phyloP scores from a whole-genome alignment of 1,140 invertebrate genomes.

The Diorhabda sublineata region DNA sequence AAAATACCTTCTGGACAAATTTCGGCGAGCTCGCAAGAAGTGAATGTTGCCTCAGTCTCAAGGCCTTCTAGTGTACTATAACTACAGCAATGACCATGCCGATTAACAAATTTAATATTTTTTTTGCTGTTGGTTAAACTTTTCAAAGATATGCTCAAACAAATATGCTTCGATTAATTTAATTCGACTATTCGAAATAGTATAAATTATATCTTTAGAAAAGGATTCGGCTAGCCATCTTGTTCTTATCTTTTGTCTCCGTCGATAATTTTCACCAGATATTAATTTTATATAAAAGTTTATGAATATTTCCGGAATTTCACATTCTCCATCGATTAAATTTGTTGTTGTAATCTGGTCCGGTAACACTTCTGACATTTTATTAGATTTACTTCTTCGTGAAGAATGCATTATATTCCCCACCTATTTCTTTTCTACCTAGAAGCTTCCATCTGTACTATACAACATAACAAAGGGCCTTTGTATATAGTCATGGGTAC shows the following conservation, averaged over 20 bases:
- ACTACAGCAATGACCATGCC: slow-evolving; percentile 41
- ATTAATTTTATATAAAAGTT: slow-evolving; percentile 37
- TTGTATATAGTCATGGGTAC: too few relatives aligned
- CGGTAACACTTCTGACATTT: slow-evolving; percentile 17
- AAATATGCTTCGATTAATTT: slow-evolving; percentile 37
- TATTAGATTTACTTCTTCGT: too few relatives aligned
- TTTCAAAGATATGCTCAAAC: slow-evolving; percentile 41
- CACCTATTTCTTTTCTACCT: too few relatives aligned
- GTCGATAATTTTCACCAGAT: slow-evolving; percentile 31
- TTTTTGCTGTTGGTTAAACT: slow-evolving; percentile 38
- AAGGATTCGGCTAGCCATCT: slow-evolving; percentile 37
- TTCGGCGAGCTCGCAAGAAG: slow-evolving; percentile 18
- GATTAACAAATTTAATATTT: slow-evolving; percentile 41
- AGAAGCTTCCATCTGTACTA: too few relatives aligned
- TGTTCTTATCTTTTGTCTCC: slow-evolving; percentile 25
- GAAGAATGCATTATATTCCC: too few relatives aligned
- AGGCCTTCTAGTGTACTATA: slow-evolving; percentile 40
- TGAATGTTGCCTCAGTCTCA: slow-evolving; percentile 40
- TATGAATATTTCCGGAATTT: slow-evolving; percentile 36
- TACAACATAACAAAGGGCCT: too few relatives aligned
- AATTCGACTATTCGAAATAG: slow-evolving; percentile 31
- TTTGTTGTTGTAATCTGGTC: slow-evolving; percentile 37
- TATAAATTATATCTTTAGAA: slow-evolving; percentile 42
- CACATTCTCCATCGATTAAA: slow-evolving; percentile 40
- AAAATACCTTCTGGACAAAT: slow-evolving; percentile 36